Conservation (phyloP, 2,797 vertebrate genomes). For the Cossypha dichroa region DNA sequence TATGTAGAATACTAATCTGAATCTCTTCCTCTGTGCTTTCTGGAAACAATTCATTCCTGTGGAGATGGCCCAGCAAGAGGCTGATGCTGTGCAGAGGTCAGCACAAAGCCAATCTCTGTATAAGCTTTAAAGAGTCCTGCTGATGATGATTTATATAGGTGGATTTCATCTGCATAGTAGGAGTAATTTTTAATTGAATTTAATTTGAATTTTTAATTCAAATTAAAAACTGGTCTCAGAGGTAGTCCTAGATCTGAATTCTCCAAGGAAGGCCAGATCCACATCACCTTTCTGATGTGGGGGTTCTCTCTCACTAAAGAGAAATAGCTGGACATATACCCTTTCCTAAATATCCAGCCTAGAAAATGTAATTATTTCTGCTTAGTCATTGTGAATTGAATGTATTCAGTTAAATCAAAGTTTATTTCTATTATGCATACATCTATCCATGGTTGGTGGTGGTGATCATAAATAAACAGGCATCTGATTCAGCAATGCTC, state of each 20-base stretch:
- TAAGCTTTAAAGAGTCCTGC: not conserved
- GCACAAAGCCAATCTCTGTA: not conserved
- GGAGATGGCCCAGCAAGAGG: not conserved
- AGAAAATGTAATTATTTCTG: not conserved
- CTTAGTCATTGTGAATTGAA: not conserved
- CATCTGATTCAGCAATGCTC: not conserved
- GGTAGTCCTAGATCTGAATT: not conserved
- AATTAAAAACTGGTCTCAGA: not conserved
- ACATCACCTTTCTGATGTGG: not conserved
- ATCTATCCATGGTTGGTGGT: not conserved
- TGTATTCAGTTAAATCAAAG: not conserved
- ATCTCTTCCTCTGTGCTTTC: not conserved
- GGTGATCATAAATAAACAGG: not conserved
- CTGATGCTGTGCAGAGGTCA: not conserved
- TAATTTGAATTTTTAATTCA: not conserved
- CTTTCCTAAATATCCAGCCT: not conserved
- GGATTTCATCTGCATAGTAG: not conserved
- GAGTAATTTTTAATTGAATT: not conserved
- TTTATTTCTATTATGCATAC: not conserved
- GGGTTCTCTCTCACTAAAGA: not conserved
- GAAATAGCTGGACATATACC: not conserved
- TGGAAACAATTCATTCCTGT: not conserved
- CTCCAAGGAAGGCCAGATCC: not conserved
- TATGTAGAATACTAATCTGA: not conserved
- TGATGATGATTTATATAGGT: not conserved